These are phyloP conservation scores for Apogon hyalosoma DNA, from an alignment of 2,797 vertebrate genomes.

Conservation along the genomic window DNA sequence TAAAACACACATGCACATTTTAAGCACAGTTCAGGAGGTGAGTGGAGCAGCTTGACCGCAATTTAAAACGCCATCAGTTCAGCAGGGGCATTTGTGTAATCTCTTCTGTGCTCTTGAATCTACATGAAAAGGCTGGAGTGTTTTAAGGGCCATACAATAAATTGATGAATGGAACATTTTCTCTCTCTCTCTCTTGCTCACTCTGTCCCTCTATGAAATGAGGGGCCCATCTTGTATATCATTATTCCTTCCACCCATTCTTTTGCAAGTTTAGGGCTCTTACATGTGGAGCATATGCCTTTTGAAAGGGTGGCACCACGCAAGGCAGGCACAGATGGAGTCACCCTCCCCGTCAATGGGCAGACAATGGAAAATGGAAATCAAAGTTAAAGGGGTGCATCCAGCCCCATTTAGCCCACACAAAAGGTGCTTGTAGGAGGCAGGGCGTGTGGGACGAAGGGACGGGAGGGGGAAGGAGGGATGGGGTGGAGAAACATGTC, in stretches of 20 bases:
- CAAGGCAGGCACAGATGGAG: constrained; percentile 92
- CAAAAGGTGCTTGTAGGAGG: constrained; percentile 95
- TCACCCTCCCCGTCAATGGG: constrained; percentile 85
- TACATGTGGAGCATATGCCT: constrained; percentile 87
- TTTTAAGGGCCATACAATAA: constrained; percentile 81
- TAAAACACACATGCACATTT: constrained; percentile 70
- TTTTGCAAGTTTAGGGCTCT: constrained; percentile 81
- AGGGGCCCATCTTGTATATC: constrained; percentile 78
- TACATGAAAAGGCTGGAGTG: constrained; percentile 81
- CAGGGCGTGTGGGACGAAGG: constrained; percentile 85
- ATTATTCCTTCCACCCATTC: constrained; percentile 81
- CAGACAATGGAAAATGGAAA: constrained; percentile 88
- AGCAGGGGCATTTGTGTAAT: constrained; percentile 78
- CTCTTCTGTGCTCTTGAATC: constrained; percentile 83
- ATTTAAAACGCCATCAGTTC: constrained; percentile 85
- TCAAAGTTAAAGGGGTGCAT: constrained; percentile 89
- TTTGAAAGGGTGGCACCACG: constrained; percentile 87
- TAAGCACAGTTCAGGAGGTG: constrained; percentile 75
- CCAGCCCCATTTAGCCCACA: constrained; percentile 86
- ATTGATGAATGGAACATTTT: constrained; percentile 82
- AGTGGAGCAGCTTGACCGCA: constrained; percentile 81
- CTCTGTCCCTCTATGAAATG: constrained; percentile 56
- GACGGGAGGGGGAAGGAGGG: constrained; percentile 82
- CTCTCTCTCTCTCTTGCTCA: constrained; percentile 39
- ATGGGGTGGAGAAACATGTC: constrained; percentile 88